Evolutionary conservation across 2,113 vertebrate genomes (phyloP).

Genomic region (Phoxinus phoxinus): DNA sequence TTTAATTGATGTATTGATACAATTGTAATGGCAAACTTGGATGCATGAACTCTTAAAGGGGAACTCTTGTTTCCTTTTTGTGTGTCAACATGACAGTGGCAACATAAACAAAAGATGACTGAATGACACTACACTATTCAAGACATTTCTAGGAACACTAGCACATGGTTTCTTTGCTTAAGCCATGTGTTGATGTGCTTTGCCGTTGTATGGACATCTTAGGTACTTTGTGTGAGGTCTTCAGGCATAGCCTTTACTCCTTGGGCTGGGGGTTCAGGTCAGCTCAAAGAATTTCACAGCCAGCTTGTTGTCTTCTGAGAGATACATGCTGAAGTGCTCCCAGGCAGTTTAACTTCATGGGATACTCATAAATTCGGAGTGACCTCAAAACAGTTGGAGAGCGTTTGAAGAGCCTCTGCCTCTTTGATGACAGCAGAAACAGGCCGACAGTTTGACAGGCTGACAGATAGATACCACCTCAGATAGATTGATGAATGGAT

Average conservation of each 20-base stretch:
- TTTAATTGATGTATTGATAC: neutral
- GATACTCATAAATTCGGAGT: conserved; percentile 35
- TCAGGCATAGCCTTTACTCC: conserved; percentile 31
- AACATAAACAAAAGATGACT: neutral
- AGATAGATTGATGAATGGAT: neutral
- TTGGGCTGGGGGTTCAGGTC: conserved; percentile 43
- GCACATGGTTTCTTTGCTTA: neutral
- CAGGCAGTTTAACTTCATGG: conserved; percentile 48
- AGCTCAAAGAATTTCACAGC: conserved; percentile 57
- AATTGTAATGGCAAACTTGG: neutral
- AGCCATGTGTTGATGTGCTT: conserved; percentile 7
- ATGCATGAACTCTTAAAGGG: neutral
- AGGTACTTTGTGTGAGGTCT: conserved; percentile 52
- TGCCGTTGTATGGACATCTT: neutral
- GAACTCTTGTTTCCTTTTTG: neutral
- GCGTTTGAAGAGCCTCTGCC: conserved; percentile 10
- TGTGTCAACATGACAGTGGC: neutral
- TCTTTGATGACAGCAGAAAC: conserved; percentile 12
- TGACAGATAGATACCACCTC: neutral
- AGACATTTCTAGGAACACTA: neutral
- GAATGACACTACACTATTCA: neutral
- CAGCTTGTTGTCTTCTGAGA: conserved; percentile 38
- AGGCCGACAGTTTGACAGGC: neutral
- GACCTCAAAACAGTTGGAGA: conserved; percentile 36
- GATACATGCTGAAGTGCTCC: conserved; percentile 15